Base-by-base conservation (phyloP, 2,888 invertebrate species). In the Yponomeuta malinellus region DNA sequence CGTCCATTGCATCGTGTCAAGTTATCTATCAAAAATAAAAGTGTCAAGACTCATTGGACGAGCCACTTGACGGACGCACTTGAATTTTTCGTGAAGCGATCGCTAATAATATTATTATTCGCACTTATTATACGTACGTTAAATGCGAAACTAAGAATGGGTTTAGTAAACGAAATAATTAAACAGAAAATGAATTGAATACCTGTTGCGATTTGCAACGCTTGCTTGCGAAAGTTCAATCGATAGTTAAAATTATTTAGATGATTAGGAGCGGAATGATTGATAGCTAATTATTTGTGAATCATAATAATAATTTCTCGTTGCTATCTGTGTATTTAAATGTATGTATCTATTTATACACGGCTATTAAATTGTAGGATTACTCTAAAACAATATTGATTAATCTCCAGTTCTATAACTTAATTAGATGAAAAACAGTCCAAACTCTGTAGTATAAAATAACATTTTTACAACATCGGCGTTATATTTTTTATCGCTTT, bases 51-150 rank as follows among this genome's bases (percentile, higher is more conserved):
- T 77, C 73, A 79, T 86, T 80, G 76, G 73, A 73, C 77, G 73
- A 68, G 74, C 78, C 84, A 10, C 80, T 80, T 81, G 83, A 87
- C 81, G 81, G 78, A 81, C 82, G 82, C 79, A 76, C 75, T 78
- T 78, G 79, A 77, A 81, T 84, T 84, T 80, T 85, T 81, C 78
- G 77, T 74, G 75, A 74, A 67, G 78, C 83, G 78, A 87, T 88
- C 84, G 88, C 86, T 90, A 88, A 88, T 88, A 89, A 88, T 85
- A 85, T 78, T 75, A 82, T 86, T 85, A 83, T 76, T 72, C 74
- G 73, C 74, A 71, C 72, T 71, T 76, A 73, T 76, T 76, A 74
- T 77, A 73, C 43, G 5, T 43, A 8, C 73, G 74, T 76, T 74
- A 73, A 75, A 76, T 72, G 72, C 73, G 77, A 78, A 78, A 78